phyloP scores from a whole-genome alignment of 1,140 invertebrate genomes.

The Papilio dardanus region DNA sequence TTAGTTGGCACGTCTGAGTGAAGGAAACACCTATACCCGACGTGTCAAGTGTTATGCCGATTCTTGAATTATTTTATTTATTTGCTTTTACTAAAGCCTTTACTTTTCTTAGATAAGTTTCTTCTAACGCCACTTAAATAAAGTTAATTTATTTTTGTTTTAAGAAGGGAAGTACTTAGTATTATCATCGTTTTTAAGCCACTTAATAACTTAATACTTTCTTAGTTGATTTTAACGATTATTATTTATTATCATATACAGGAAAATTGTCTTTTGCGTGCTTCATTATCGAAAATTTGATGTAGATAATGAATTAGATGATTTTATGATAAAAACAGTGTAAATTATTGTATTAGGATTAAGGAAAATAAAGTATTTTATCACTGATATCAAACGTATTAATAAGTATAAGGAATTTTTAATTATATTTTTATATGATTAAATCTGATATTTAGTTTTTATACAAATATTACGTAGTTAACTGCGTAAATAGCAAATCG shows the following conservation, averaged over 20 bases:
- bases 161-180: too few species aligned
- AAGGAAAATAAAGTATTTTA: neutral
- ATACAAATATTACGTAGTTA: too few species aligned
- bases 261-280: neutral
- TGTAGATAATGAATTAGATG: neutral
- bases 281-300: neutral
- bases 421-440: neutral
- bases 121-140: too few species aligned
- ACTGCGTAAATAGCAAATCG: too few species aligned
- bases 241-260: neutral
- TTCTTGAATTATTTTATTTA: neutral
- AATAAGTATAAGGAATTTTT: neutral
- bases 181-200: too few species aligned
- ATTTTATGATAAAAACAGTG: neutral
- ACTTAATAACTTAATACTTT: too few species aligned
- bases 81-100: neutral
- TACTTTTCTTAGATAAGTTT: too few species aligned
- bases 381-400: neutral
- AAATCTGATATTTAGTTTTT: too few species aligned
- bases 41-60: too few species aligned
- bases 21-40: too few species aligned
- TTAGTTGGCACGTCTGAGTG: neutral
- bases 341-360: neutral
- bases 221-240: too few species aligned
- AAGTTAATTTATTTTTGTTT: too few species aligned